A percentile compares a stretch with the other conserved stretches of the same genome.
These are phyloP conservation scores for Asobara japonica DNA, from an alignment of 1,140 invertebrate genomes.

Conservation along the genomic window DNA sequence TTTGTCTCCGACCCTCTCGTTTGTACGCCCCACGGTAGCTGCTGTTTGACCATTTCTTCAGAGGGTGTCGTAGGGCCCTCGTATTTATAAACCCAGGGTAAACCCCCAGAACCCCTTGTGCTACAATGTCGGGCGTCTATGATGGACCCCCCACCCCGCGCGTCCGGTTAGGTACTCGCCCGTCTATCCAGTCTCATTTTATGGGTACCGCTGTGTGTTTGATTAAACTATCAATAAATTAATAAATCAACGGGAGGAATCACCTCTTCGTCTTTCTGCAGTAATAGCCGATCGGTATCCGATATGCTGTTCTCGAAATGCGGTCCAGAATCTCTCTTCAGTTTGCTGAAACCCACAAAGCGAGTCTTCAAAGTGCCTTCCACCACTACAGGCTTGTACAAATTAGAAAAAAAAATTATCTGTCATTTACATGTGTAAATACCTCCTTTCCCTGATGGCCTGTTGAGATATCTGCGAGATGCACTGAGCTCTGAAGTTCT, in stretches of 20 bases:
- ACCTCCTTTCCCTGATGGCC: slow-evolving; percentile 82
- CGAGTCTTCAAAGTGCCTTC: not conserved
- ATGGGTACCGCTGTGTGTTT: too few relatives aligned
- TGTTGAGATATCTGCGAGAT: slow-evolving; percentile 91
- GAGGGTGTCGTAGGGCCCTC: too few relatives aligned
- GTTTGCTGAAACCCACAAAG: slow-evolving; percentile 72
- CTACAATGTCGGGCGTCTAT: too few relatives aligned
- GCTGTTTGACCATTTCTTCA: too few relatives aligned
- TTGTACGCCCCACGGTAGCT: too few relatives aligned
- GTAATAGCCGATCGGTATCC: slow-evolving; percentile 85
- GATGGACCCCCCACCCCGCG: too few relatives aligned
- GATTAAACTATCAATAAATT: too few relatives aligned
- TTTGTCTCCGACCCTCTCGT: too few relatives aligned
- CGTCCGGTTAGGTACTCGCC: too few relatives aligned
- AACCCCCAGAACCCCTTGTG: too few relatives aligned
- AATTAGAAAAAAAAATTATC: slow-evolving; percentile 41
- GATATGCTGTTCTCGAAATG: slow-evolving; percentile 80
- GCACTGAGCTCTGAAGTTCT: slow-evolving; percentile 93
- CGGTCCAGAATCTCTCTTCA: slow-evolving; percentile 83
- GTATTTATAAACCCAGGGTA: too few relatives aligned
- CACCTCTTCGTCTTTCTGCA: slow-evolving; percentile 95
- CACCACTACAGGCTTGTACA: slow-evolving; percentile 3
- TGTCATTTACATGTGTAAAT: slow-evolving; percentile 61
- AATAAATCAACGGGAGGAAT: slow-evolving; percentile 30
- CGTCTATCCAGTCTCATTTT: too few relatives aligned